Evolutionary conservation across 2,888 invertebrate species (phyloP).

Genomic region (Rotaria magnacalcarata): DNA sequence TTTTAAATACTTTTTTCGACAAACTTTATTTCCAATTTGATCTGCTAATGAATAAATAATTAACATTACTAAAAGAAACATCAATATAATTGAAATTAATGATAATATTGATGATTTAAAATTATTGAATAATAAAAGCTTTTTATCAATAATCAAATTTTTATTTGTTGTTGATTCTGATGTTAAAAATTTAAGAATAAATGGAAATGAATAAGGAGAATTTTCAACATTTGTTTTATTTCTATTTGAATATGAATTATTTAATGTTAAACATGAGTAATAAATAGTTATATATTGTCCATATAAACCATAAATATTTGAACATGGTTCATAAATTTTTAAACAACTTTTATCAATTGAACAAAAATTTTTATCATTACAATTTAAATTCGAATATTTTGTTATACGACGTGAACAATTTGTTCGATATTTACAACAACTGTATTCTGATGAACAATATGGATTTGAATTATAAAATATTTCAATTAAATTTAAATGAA

Average conservation of each 20-base stretch:
- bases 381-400: slow-evolving; percentile 7
- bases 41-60: neutral
- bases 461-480: neutral
- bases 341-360: slow-evolving; percentile 16
- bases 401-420: slow-evolving; percentile 18
- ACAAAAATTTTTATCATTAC: slow-evolving; percentile 13
- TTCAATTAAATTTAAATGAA: slow-evolving; percentile 23
- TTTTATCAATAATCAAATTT: neutral
- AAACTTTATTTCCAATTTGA: neutral
- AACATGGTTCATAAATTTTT: slow-evolving; percentile 26
- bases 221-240: too few species aligned
- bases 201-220: neutral
- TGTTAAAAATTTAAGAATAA: neutral
- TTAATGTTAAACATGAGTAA: neutral
- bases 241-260: neutral
- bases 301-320: neutral
- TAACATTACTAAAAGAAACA: neutral
- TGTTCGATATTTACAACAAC: neutral
- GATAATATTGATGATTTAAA: neutral
- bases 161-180: neutral
- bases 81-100: neutral
- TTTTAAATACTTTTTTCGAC: neutral
- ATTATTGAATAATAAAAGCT: neutral
- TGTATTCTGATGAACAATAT: neutral
- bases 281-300: slow-evolving; percentile 25